Conservation (phyloP, 2,113 vertebrate species). For the Leucopsar rothschildi region DNA sequence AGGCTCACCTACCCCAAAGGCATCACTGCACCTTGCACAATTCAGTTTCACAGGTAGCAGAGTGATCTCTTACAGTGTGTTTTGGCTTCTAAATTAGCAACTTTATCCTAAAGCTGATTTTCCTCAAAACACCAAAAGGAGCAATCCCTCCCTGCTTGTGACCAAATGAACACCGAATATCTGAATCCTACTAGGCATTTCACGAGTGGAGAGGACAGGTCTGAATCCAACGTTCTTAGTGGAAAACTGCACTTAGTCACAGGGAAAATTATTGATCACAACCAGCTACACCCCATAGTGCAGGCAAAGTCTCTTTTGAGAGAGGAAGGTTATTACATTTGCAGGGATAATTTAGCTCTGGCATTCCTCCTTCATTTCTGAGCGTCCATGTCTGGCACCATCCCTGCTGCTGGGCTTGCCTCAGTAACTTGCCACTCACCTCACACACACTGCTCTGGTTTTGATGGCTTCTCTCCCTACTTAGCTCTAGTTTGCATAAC, state of each 20-base stretch:
- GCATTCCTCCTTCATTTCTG: background rate
- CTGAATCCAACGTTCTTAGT: background rate
- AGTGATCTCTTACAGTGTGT: background rate
- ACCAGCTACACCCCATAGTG: background rate
- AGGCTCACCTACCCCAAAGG: background rate
- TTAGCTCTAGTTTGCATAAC: background rate
- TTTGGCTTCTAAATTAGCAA: slow-evolving; percentile 46
- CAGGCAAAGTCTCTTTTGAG: background rate
- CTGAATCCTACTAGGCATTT: background rate
- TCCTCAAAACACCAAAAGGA: background rate
- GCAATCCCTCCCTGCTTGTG: slow-evolving; percentile 7
- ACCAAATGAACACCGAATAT: background rate
- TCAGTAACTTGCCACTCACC: background rate
- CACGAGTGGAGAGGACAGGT: background rate
- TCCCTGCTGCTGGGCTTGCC: background rate
- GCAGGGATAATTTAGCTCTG: background rate
- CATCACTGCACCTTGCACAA: background rate
- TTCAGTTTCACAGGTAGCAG: background rate
- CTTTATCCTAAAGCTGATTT: background rate
- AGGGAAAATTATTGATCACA: background rate
- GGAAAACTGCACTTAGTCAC: background rate
- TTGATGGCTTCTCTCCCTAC: background rate
- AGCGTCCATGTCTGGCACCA: background rate
- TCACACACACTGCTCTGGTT: background rate
- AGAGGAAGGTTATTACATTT: background rate